Percentiles rank a stretch among this genome's conserved stretches.
Conservation (phyloP, 2,797 vertebrate species). For the Acipenser transmontanus region DNA sequence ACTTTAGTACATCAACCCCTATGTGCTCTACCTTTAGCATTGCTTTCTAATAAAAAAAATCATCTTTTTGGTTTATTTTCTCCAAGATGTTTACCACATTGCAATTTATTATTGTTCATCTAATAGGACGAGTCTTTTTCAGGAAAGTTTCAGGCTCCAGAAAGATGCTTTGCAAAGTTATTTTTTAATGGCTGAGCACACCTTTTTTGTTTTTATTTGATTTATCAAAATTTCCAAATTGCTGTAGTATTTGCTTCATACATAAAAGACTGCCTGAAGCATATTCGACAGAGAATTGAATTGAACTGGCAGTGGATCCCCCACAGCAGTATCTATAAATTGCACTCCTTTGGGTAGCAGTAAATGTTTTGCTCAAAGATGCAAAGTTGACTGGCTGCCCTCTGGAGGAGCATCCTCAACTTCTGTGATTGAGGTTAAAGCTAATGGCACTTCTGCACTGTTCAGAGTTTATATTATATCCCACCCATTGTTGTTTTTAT, state of each 20-base stretch:
- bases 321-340: not conserved
- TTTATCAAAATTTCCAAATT: not conserved
- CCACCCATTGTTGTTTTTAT: too few species aligned
- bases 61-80: too few species aligned
- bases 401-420: not conserved
- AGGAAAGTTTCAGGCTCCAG: not conserved
- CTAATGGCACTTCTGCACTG: not conserved
- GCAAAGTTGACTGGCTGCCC: not conserved
- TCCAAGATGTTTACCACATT: too few species aligned
- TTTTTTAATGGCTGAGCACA: not conserved
- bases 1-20: too few species aligned
- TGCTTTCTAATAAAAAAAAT: too few species aligned
- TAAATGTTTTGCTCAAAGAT: not conserved
- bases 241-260: not conserved
- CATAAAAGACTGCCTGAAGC: not conserved
- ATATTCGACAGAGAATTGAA: not conserved
- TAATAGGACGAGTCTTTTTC: too few species aligned
- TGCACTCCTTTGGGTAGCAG: not conserved
- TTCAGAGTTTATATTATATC: not conserved
- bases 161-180: not conserved
- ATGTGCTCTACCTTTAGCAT: too few species aligned
- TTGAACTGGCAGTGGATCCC: not conserved
- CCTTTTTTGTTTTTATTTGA: not conserved
- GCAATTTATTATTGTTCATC: too few species aligned
- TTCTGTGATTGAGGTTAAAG: not conserved